Base-by-base conservation (phyloP, 1,140 invertebrate genomes). In the Bombus turneri region DNA sequence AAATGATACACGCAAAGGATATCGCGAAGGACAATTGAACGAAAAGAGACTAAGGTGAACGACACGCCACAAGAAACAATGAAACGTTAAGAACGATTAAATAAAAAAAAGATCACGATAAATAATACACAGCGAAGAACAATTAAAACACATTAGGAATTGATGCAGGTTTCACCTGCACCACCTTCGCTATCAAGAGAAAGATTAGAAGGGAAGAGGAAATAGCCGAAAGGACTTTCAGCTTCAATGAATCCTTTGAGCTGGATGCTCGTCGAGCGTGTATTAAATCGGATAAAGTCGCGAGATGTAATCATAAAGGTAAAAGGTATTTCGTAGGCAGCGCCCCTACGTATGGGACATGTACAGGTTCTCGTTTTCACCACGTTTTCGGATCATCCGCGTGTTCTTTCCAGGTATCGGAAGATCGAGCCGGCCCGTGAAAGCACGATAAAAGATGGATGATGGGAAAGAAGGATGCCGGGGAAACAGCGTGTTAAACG, bases 401-500 rank as follows among this genome's bases (percentile, higher is more conserved):
- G 31, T 74, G 57, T 12, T n/a, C 25, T 6, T 15, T 3, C 2
- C 2, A 28, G 9, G 3, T 12, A 53, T n/a, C 10, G 8, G 66
- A 3, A 5, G 71, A 75, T 82, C 76, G 31, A 31, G n/a, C 28
- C 25, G 64, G 39, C 41, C 37, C 9, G 34, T 18, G 47, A 71
- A 22, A 69, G 39, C 53, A 22, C 64, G 82, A 84, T 78, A 78
- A 78, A 84, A 71, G 82, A 78, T 78, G 64, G 64, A 84, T 71
- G 82, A 69, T 47, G n/a, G 64, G n/a, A 66, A 31, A 5, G 13
- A 18, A 31, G 64, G 64, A 66, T 66, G 28, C 10, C 59, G 4
- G 59, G 10, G 31, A 34, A 68, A 91, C 75, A 88, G 87, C 85
- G 83, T 85, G 91, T 92, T 93, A 85, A 83, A 91, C 85, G 91